A percentile compares a stretch with the other conserved stretches of the same genome.
Evolutionary conservation across 1,140 invertebrate species (phyloP).

Genomic region (Saccostrea glomerata): DNA sequence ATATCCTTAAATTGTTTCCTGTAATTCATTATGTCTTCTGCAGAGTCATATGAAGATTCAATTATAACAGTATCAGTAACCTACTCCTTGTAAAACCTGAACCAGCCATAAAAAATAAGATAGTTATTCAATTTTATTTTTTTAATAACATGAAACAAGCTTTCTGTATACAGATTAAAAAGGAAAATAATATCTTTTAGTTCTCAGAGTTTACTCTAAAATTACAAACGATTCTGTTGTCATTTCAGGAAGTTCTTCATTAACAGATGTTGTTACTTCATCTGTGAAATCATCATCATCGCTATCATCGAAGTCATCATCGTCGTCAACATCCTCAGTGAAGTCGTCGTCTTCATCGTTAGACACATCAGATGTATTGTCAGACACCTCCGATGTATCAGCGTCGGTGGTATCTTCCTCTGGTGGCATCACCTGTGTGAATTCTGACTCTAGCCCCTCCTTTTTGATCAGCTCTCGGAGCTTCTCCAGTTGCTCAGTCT

Average conservation of each 20-base stretch:
- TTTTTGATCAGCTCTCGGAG: conserved; percentile 12
- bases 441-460: neutral
- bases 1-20: too few species aligned
- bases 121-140: neutral
- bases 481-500: conserved; percentile 21
- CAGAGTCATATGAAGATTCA: too few species aligned
- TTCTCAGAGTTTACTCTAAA: neutral
- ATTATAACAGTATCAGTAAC: too few species aligned
- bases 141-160: neutral
- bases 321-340: neutral
- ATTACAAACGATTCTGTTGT: neutral
- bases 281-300: neutral
- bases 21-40: too few species aligned
- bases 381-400: neutral
- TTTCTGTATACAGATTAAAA: neutral
- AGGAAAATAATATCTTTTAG: neutral
- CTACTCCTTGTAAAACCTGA: too few species aligned
- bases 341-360: neutral
- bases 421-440: neutral
- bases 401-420: neutral
- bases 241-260: neutral
- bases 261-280: neutral
- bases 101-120: too few species aligned
- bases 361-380: neutral
- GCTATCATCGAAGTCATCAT: neutral